phyloP scores from a whole-genome alignment of 2,888 invertebrate genomes.

The Pyrocoelia pectoralis region DNA sequence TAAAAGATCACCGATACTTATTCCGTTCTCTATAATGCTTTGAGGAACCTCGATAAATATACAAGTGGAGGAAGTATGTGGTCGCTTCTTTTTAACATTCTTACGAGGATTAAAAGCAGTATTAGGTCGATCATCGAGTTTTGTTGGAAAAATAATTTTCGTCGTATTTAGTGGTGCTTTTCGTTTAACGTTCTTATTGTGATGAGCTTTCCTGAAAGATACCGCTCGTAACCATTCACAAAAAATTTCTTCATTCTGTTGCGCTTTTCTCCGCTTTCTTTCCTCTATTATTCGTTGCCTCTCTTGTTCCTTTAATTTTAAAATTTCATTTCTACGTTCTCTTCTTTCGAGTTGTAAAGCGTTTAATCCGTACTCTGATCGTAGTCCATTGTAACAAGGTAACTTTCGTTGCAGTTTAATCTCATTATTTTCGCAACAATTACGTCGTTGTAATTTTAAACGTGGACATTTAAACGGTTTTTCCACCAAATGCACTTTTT shows the following conservation, averaged over 20 bases:
- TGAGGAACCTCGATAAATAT: constrained; percentile 54
- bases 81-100: constrained; percentile 44
- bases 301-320: constrained; percentile 59
- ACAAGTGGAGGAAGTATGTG: constrained; percentile 51
- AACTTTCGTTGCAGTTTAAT: constrained; percentile 55
- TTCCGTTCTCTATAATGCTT: constrained; percentile 48
- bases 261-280: constrained; percentile 50
- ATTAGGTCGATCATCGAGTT: constrained; percentile 48
- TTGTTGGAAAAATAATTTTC: constrained; percentile 42
- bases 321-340: constrained; percentile 55
- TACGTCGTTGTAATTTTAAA: constrained; percentile 53
- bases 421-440: constrained; percentile 59
- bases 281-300: constrained; percentile 59
- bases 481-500: constrained; percentile 51
- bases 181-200: constrained; percentile 18
- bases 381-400: constrained; percentile 63
- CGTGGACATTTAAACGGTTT: constrained; percentile 52
- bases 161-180: constrained; percentile 40
- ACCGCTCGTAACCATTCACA: constrained; percentile 62
- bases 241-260: constrained; percentile 64
- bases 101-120: constrained; percentile 48
- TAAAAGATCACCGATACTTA: constrained; percentile 49
- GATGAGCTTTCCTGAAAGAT: constrained; percentile 11
- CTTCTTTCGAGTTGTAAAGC: constrained; percentile 60
- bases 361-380: constrained; percentile 65